Conservation (phyloP, 1,140 invertebrate species). For the Dendrolimus kikuchii region DNA sequence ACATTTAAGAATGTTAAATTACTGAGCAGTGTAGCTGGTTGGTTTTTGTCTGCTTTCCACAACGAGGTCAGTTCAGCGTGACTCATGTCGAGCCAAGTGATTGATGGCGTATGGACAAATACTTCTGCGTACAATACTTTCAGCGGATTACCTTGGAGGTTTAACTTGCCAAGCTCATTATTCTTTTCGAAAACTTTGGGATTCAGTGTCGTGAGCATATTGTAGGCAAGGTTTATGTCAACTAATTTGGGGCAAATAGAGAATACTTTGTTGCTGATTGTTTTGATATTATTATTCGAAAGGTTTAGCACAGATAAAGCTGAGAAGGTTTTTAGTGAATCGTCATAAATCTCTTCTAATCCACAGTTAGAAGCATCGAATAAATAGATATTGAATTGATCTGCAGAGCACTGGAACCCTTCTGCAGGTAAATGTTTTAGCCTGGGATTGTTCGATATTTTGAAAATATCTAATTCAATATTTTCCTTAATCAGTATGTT, state of each 20-base stretch:
- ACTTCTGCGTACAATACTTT: slow-evolving; percentile 76
- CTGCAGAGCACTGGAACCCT: slow-evolving; percentile 72
- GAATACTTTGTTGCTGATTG: slow-evolving; percentile 66
- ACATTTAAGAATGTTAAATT: slow-evolving; percentile 73
- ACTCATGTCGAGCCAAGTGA: slow-evolving; percentile 75
- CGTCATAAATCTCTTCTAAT: slow-evolving; percentile 73
- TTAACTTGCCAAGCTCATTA: slow-evolving; percentile 76
- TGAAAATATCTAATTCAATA: slow-evolving; percentile 77
- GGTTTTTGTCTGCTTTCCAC: slow-evolving; percentile 73
- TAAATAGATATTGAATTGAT: slow-evolving; percentile 76
- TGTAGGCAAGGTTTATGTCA: slow-evolving; percentile 80
- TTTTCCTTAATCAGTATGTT: slow-evolving; percentile 78
- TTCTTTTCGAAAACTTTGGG: slow-evolving; percentile 76
- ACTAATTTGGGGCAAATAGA: slow-evolving; percentile 72
- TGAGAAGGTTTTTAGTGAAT: slow-evolving; percentile 78
- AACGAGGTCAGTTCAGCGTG: slow-evolving; percentile 76
- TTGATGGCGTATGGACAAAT: slow-evolving; percentile 73
- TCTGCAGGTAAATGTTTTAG: slow-evolving; percentile 75
- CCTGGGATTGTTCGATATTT: slow-evolving; percentile 77
- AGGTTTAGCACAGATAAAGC: slow-evolving; percentile 76
- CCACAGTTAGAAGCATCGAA: slow-evolving; percentile 81
- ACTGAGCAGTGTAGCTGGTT: slow-evolving; percentile 53
- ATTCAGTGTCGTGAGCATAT: slow-evolving; percentile 74
- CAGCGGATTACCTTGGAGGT: slow-evolving; percentile 80
- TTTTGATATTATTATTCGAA: slow-evolving; percentile 75